Evolutionary conservation across 2,797 vertebrate genomes (phyloP), one percentile per base, ranked within the genome.

Genomic region (Hoplostethus atlanticus): DNA sequence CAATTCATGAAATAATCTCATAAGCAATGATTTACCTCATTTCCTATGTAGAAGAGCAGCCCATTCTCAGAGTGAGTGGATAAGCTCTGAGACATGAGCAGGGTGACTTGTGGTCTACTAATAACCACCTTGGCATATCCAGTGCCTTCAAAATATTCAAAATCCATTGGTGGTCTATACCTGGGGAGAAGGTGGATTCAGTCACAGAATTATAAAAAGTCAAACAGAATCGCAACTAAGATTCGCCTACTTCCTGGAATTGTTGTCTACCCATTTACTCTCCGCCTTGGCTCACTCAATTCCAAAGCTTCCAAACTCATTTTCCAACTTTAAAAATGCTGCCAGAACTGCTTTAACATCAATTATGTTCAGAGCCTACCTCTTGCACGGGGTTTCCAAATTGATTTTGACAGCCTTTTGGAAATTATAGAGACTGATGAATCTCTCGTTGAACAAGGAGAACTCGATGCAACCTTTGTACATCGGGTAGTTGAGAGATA

Each of bases 381-480:
- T 94, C 84, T 89, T 93, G 87, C 95, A 96, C 2, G 93, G 93
- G 1, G 0, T 0, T 3, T 64, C 16, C 6, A 0, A 0, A 50
- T 91, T 94, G 58, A 96, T 72, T 0, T 85, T 89, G n/a, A 83
- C 77, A 2, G 80, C 80, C 0, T 16, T 87, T 71, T 96, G 89
- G 79, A 99, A 98, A 90, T 99, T 97, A 87, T 99, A 99, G 16
- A 99, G 94, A 75, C 98, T 98, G 82, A 97, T 17, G 5, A 93
- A 91, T 78, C 92, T 94, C 84, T 98, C 95, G 0, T 98, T 99
- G 51, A 99, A 89, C 0, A 94, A 94, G 81, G 86, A 92, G 81
- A 99, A 88, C 91, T 99, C 98, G 6, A 99, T 96, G 88, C 98
- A 99, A 72, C 98, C 98, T 0, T 64, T 80, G 90, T 98, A 99